Base-by-base conservation (phyloP, 2,888 invertebrate species). In the Eupithecia exiguata region DNA sequence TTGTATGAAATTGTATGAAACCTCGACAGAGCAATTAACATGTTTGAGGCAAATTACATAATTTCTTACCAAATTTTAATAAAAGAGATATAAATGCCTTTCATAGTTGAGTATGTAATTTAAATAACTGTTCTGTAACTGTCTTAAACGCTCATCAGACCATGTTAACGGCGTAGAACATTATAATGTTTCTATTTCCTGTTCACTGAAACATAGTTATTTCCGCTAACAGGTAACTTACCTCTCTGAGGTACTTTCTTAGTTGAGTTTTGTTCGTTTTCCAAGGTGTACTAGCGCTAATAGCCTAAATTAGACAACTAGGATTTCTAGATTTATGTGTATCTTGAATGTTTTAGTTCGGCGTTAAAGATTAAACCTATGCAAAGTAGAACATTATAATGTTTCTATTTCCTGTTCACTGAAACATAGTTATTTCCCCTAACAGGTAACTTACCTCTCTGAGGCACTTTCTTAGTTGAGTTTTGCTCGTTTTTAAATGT, bases 41-140 rank as follows among this genome's bases (percentile, higher is more conserved):
- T 62, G 62, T 62, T 18, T 62, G 35, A 69, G 36, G 36, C 30
- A 63, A 65, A 71, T 72, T 66, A 70, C 61, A 43, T 65, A 65
- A 75, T 63, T 21, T 21, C 65, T 75, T 43, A 62, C 70, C 65
- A 67, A 53, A 65, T 72, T 74, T 74, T 46, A 70, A 73, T 74
- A 74, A 73, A 72, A 72, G 72, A 76, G 70, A 76, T 76, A 70
- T 71, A 70, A 72, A 72, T 70, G 68, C 69, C 46, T 74, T 71
- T 74, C 72, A 69, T 58, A 69, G 14, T 25, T 12, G 25, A 12
- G 58, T 25, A 25, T 58, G 58, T 62, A 71, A 73, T 76, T 76
- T 66, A 62, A 66, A 67, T 76, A 71, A 76, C 73, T 73, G 66
- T 70, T 71, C 69, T 70, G 49, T 71, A 63, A 36, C 1, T 38